phyloP scores from a whole-genome alignment of 2,797 vertebrate genomes.

The Tangara arthus region DNA sequence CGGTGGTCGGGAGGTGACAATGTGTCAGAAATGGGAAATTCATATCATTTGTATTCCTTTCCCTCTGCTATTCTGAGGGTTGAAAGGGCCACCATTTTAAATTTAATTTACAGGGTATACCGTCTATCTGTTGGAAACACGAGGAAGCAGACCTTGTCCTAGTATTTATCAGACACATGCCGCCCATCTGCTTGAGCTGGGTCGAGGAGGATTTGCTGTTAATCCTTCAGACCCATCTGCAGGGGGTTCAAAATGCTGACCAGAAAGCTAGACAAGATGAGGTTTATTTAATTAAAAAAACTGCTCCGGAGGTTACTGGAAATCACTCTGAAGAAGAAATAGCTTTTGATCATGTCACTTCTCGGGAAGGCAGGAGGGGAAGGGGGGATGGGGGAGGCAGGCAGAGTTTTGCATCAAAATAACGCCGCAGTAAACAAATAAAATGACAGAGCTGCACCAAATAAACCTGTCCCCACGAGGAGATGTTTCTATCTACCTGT shows the following conservation, averaged over 20 bases:
- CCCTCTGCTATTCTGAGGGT: slow-evolving; percentile 71
- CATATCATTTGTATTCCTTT: slow-evolving; percentile 74
- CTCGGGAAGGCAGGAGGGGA: slow-evolving; percentile 41
- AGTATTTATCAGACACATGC: slow-evolving; percentile 86
- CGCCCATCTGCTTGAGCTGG: slow-evolving; percentile 90
- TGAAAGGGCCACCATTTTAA: slow-evolving; percentile 77
- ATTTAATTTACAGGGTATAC: slow-evolving; percentile 80
- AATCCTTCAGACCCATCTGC: slow-evolving; percentile 93
- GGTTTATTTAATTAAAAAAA: slow-evolving; percentile 85
- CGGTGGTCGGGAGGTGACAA: slow-evolving; percentile 61
- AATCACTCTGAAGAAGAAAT: slow-evolving; percentile 78
- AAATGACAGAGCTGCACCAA: neutral
- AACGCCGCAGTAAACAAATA: slow-evolving; percentile 50
- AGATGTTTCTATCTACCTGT: slow-evolving; percentile 30
- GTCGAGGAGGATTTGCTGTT: slow-evolving; percentile 90
- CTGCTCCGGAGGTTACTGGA: slow-evolving; percentile 80
- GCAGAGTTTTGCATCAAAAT: slow-evolving; percentile 59
- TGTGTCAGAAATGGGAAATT: slow-evolving; percentile 70
- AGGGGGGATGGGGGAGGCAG: neutral
- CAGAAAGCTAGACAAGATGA: slow-evolving; percentile 88
- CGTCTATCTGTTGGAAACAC: slow-evolving; percentile 78
- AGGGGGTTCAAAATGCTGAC: slow-evolving; percentile 93
- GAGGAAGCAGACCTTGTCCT: slow-evolving; percentile 78
- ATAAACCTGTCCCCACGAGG: neutral
- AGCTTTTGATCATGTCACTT: slow-evolving; percentile 70